Percentiles rank a stretch among this genome's conserved stretches.
Evolutionary conservation across 2,797 vertebrate species (phyloP).

Genomic region (Acanthurus lineatus): DNA sequence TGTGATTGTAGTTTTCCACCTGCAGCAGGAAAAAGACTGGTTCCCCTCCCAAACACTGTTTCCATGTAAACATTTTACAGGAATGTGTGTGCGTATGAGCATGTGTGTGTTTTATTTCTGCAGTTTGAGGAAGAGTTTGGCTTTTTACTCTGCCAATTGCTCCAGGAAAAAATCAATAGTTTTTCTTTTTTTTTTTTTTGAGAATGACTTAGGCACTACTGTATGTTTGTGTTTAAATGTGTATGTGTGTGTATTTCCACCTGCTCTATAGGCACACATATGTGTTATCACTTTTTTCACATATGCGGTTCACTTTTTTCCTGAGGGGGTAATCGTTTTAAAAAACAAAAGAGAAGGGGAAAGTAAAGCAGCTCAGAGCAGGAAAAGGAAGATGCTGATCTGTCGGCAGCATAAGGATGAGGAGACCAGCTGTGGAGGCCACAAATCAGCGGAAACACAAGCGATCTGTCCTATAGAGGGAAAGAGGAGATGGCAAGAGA

Average conservation of each 20-base stretch:
- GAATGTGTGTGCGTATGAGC: conserved; percentile 42
- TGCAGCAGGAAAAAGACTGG: conserved; percentile 69
- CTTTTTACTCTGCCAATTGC: conserved; percentile 48
- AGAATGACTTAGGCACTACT: not conserved
- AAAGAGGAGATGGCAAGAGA: not conserved
- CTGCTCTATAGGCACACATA: not conserved
- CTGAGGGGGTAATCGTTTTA: not conserved
- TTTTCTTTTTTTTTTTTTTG: conserved; percentile 7
- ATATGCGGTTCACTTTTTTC: conserved; percentile 26
- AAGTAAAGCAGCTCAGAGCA: conserved; percentile 18
- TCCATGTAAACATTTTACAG: conserved; percentile 75
- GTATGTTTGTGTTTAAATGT: not conserved
- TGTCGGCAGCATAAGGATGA: conserved; percentile 50
- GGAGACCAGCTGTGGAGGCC: conserved; percentile 35
- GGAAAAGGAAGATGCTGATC: conserved; percentile 38
- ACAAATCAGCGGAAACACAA: conserved; percentile 19
- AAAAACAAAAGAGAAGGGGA: conserved; percentile 7
- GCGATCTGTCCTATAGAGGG: conserved; percentile 7
- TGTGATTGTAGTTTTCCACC: conserved; percentile 69
- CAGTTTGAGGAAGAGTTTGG: conserved; percentile 20
- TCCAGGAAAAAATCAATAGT: conserved; percentile 63
- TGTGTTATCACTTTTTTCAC: conserved; percentile 15
- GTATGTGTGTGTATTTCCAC: not conserved
- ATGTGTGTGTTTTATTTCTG: conserved; percentile 19
- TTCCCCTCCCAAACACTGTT: conserved; percentile 66